phyloP scores from a whole-genome alignment of 2,888 invertebrate genomes.

The Sphaeridia pumilis region DNA sequence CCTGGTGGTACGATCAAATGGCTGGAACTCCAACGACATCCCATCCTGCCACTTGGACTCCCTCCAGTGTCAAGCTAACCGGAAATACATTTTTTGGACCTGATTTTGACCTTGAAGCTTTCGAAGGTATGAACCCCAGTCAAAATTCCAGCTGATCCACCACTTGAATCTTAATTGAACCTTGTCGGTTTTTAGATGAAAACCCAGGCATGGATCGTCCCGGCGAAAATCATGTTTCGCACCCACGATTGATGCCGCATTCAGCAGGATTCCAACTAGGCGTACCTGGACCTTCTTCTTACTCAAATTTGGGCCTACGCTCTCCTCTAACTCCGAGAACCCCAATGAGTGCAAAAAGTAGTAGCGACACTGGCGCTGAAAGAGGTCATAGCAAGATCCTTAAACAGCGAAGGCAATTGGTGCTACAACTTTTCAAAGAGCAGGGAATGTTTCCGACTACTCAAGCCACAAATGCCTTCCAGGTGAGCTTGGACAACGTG shows the following conservation, averaged over 20 bases:
- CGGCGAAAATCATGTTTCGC: too few relatives aligned
- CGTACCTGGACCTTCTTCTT: conserved; percentile 1
- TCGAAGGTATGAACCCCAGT: conserved; percentile 45
- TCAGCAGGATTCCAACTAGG: conserved; percentile 3
- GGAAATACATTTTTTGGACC: conserved; percentile 90
- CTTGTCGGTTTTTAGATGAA: too few relatives aligned
- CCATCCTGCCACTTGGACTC: too few relatives aligned
- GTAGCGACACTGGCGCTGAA: conserved; percentile 43
- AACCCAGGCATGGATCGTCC: too few relatives aligned
- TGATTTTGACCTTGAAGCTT: conserved; percentile 81
- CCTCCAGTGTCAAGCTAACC: conserved; percentile 56
- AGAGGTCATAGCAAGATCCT: conserved; percentile 76
- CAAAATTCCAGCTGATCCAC: too few relatives aligned
- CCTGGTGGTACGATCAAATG: too few relatives aligned
- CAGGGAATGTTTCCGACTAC: conserved; percentile 84
- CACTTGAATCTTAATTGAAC: too few relatives aligned
- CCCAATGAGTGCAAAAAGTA: conserved; percentile 47
- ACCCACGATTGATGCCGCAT: conserved; percentile 1
- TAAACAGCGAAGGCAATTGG: conserved; percentile 83
- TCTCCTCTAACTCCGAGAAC: conserved; percentile 79
- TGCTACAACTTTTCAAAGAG: conserved; percentile 86
- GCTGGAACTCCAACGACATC: too few relatives aligned
- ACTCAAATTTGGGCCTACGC: conserved; percentile 20
- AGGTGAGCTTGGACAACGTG: conserved; percentile 43
- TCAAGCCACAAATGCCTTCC: conserved; percentile 73